Evolutionary conservation across 2,888 invertebrate genomes (phyloP), one percentile per base, ranked within the genome.

Genomic region (Mythimna impura): DNA sequence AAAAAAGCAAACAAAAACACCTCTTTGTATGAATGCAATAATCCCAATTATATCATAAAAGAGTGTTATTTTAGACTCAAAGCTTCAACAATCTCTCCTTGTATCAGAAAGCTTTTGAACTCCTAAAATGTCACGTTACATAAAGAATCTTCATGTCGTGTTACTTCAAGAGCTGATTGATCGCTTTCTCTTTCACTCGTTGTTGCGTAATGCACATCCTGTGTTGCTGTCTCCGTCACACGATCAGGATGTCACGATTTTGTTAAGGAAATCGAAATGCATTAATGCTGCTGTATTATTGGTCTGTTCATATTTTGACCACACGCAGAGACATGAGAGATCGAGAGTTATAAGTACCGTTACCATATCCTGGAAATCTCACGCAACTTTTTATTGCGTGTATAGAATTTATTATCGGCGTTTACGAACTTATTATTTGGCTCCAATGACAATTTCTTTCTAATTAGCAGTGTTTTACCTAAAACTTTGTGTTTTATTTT

Each of bases 171-270:
- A 80, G 73, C 70, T 83, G 72, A 77, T 81, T 57, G 73, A 69
- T 75, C 57, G 85, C 80, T 87, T 87, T 88, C 89, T 82, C 88
- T 86, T 82, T 86, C 81, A 84, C 77, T 72, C 84, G 8, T 25
- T 40, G 36, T 88, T 88, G 58, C 63, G 69, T 79, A 85, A 86
- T 66, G 47, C 47, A 69, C 76, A 77, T 80, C 81, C 83, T 86
- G 71, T 78, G 50, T 71, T 55, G 69, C 3, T 76, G 54, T 82
- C 78, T 82, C 47, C 55, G 60, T 82, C 76, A 20, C 47, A 52
- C 71, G 10, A 54, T 76, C 77, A 86, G 85, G 83, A 86, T 80
- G 85, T 85, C 86, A 85, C 86, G 85, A 76, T 50, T 83, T 67
- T 40, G 62, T 50, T 9, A 47, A 80, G 86, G 79, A 78, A 74